Conservation (phyloP, 1,140 invertebrate genomes). For the Dendrolimus kikuchii region DNA sequence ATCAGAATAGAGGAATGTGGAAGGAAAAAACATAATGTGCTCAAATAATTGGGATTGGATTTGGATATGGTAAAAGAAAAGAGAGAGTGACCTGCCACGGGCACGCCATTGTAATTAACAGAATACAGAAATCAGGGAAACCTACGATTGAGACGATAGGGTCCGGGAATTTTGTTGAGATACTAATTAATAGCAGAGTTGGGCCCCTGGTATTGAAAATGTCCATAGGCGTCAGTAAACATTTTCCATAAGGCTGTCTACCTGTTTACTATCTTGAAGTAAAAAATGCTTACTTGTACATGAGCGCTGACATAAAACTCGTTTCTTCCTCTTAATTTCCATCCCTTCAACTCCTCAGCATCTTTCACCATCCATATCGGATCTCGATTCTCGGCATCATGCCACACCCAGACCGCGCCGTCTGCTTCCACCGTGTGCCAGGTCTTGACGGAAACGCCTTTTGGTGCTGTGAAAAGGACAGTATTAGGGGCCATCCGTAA, state of each 20-base stretch:
- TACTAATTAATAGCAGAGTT: too few species aligned
- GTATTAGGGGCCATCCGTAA: too few species aligned
- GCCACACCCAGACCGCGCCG: conserved; percentile 87
- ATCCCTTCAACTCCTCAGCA: conserved; percentile 74
- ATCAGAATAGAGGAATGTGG: too few species aligned
- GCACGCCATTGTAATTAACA: too few species aligned
- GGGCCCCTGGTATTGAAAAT: not conserved
- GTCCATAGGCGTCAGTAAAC: not conserved
- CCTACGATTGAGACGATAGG: too few species aligned
- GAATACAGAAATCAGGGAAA: too few species aligned
- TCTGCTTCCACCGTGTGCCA: conserved; percentile 82
- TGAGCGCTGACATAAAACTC: conserved; percentile 84
- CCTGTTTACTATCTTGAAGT: not conserved
- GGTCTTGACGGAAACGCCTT: conserved; percentile 74
- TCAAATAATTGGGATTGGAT: too few species aligned
- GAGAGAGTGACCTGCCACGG: too few species aligned
- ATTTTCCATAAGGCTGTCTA: not conserved
- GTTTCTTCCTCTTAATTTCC: conserved; percentile 81
- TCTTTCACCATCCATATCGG: conserved; percentile 81
- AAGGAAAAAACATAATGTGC: too few species aligned
- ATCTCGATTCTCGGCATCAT: conserved; percentile 80
- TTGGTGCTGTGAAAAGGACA: conserved; percentile 69
- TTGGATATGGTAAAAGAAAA: too few species aligned
- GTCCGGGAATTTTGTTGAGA: too few species aligned
- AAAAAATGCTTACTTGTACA: conserved; percentile 73